Base-by-base conservation (phyloP, 2,797 vertebrate species). In the Acanthurus leucopareius region DNA sequence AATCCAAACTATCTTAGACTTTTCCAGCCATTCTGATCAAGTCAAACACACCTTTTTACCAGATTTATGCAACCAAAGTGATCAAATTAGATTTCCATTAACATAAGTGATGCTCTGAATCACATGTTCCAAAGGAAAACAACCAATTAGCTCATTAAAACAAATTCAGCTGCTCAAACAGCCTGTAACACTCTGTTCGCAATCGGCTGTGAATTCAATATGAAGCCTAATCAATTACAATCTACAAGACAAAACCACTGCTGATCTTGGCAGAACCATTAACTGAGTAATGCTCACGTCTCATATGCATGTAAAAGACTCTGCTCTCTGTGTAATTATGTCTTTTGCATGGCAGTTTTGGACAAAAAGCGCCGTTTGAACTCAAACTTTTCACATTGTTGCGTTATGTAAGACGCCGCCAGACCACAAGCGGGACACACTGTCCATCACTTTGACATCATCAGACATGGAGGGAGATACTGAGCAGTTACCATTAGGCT, bases 271-370 rank as follows among this genome's bases (percentile, higher is more conserved):
- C 78, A 15, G 45, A 52, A 10, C 15, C 59, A 4, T 3, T 35
- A 15, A 13, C 6, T 66, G 40, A 65, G 54, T 10, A 32, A 57
- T 35, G 13, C 11, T 42, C 9, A 13, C 5, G 28, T 63, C 42
- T 58, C 51, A 25, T 15, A 22, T 32, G 7, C 32, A 53, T 13
- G 11, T 32, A 16, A 64, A 68, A 47, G 9, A 3, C n/a, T 60
- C 9, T 2, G 1, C 15, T 47, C 52, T 49, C 10, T 47, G 32
- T 62, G 45, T 74, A 42, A 75, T 61, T 61, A 47, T 8, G 51
- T 44, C 2, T 32, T 62, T 22, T 32, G 10, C 49, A 53, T 38
- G 62, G 54, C 42, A 76, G 45, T 28, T 71, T 79, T 69, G 69
- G 52, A 59, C 42, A 4, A 35, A 70, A 64, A 42, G 16, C 15